Percentiles rank a stretch among this genome's conserved stretches.
Conservation (phyloP, 2,113 vertebrate genomes). For the Cyprinodon tularosa region DNA sequence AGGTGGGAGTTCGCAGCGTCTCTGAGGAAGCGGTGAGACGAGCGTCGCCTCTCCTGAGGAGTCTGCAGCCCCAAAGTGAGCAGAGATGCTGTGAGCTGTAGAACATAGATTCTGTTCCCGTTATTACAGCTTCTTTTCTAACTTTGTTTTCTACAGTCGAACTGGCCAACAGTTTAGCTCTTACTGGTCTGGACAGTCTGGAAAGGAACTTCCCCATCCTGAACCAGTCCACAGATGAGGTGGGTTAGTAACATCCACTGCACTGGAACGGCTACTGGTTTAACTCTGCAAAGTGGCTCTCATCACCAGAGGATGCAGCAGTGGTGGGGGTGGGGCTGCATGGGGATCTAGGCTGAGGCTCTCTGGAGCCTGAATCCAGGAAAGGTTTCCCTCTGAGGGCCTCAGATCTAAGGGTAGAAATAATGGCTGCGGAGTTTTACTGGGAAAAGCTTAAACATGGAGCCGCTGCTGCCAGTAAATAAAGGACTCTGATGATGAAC, state of each 20-base stretch:
- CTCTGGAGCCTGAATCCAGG: no score
- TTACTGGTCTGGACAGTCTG: slow-evolving; percentile 70
- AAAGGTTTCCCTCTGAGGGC: no score
- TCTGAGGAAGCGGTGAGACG: slow-evolving; percentile 52
- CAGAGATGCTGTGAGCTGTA: not conserved
- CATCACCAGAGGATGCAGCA: no score
- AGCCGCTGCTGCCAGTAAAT: no score
- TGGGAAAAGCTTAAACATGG: no score
- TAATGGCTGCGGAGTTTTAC: no score
- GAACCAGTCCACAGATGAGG: slow-evolving; percentile 76
- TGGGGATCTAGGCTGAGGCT: no score
- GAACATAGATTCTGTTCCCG: no score
- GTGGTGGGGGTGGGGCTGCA: no score
- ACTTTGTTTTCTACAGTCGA: slow-evolving; percentile 60
- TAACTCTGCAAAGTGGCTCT: no score
- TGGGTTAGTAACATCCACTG: slow-evolving; percentile 22
- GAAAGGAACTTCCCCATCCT: slow-evolving; percentile 75
- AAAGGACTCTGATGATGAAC: not conserved
- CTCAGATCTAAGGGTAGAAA: no score
- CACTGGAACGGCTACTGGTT: no score
- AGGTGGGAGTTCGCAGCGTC: slow-evolving; percentile 59
- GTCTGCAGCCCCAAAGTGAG: slow-evolving; percentile 76
- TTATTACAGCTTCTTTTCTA: not conserved
- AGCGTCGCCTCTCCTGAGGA: slow-evolving; percentile 71
- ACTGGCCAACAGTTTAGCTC: slow-evolving; percentile 64